Base-by-base conservation (phyloP, 2,888 invertebrate species). In the Nymphalis polychloros region DNA sequence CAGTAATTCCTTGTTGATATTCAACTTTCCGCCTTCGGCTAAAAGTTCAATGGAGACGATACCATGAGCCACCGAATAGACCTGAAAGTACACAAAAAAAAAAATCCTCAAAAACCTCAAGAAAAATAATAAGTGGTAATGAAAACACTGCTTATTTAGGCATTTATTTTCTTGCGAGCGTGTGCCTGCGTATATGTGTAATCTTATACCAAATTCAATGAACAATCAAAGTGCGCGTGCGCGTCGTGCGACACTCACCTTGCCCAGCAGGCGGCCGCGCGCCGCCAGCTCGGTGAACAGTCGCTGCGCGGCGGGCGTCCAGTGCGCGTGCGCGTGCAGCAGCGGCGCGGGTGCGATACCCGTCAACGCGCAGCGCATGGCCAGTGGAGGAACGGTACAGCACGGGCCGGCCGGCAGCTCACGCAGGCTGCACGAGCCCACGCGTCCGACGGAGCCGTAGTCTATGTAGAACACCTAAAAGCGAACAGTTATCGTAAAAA, bases 21-120 rank as follows among this genome's bases (percentile, higher is more conserved):
- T 93, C 0, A 89, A 64, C 2, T 84, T 81, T 3, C 87, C 90
- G 16, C 79, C 81, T 0, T 86, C 80, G 0, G 85, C 85, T 20
- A 91, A 73, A 53, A 98, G 82, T 64, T 95, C 94, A 1, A 98
- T 87, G 1, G 95, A 92, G 0, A 97, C 94, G 1, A 97, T 92
- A 52, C 95, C 94, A 69, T 96, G 94, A 0, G 97, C 96, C n/a
- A 97, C 95, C 0, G 98, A 98, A 84, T 96, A 97, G 17, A 93
- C 77, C 93, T 94, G 76, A 17, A 72, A 69, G 13, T 3, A 41
- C 13, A 41, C 13, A 20, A 59, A 27, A n/a, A n/a, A n/a, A n/a
- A n/a, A n/a, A n/a, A n/a, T n/a, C 3, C 19, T 59, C n/a, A n/a
- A 19, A 50, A 46, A 3, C 19, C 16, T 47, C 13, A 27, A 27